phyloP scores from a whole-genome alignment of 2,888 invertebrate species.

The Masnerella sp. region DNA sequence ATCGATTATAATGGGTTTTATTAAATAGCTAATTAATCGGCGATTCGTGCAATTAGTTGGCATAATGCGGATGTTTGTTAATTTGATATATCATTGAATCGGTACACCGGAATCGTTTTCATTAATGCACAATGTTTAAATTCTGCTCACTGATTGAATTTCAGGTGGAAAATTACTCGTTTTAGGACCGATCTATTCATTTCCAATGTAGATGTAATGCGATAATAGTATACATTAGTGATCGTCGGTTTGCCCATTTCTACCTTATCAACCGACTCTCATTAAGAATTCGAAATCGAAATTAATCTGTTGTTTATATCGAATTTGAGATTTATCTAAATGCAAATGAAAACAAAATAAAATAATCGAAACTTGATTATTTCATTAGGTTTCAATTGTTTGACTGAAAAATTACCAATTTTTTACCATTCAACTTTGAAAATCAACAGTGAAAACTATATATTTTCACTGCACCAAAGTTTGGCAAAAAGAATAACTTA shows the following conservation, averaged over 20 bases:
- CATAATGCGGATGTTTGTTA: constrained; percentile 12
- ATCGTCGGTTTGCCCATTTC: constrained; percentile 20
- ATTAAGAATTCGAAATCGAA: constrained; percentile 17
- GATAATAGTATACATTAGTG: constrained; percentile 14
- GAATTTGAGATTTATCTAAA: too few relatives aligned
- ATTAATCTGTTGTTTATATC: not conserved
- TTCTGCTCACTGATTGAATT: constrained; percentile 20
- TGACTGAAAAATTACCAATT: too few relatives aligned
- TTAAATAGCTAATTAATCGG: constrained; percentile 18
- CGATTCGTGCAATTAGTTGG: constrained; percentile 15
- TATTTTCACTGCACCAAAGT: too few relatives aligned
- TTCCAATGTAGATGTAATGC: constrained; percentile 21
- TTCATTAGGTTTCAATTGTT: too few relatives aligned
- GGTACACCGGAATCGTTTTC: constrained; percentile 18
- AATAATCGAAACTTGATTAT: too few relatives aligned
- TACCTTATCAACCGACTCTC: constrained; percentile 18
- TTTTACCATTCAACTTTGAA: too few relatives aligned
- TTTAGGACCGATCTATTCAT: constrained; percentile 19
- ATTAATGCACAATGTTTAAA: constrained; percentile 28
- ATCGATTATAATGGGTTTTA: constrained; percentile 17
- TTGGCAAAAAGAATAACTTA: too few relatives aligned
- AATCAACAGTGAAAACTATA: too few relatives aligned
- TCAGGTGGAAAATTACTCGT: constrained; percentile 23
- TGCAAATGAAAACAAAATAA: too few relatives aligned
- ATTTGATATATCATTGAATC: constrained; percentile 28